Percentiles rank a stretch among this genome's conserved stretches.
These are phyloP conservation scores for Mastomys coucha DNA, from an alignment of 2,113 vertebrate species.

Conservation along the genomic window DNA sequence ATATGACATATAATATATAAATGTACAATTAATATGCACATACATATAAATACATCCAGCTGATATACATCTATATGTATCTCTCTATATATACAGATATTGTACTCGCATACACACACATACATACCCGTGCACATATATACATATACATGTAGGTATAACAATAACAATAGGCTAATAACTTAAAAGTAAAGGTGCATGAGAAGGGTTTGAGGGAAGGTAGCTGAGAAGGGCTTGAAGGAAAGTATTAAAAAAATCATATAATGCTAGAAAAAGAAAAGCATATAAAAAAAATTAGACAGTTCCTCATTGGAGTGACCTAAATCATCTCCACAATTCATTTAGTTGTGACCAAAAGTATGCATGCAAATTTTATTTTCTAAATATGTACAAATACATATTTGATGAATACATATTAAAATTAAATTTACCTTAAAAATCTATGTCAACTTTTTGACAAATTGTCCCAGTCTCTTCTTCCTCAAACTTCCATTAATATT, in stretches of 20 bases:
- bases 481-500: constrained; percentile 19
- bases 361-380: constrained; percentile 20
- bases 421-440: constrained; percentile 54
- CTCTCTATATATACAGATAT: background rate
- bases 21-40: background rate
- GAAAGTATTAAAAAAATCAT: background rate
- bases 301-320: background rate
- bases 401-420: background rate
- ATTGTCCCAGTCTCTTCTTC: background rate
- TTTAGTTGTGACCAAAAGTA: background rate
- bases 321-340: constrained; percentile 3
- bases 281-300: background rate
- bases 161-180: background rate
- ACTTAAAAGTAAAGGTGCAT: background rate
- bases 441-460: constrained; percentile 16
- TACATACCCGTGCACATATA: background rate
- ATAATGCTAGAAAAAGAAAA: no score
- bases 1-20: no score
- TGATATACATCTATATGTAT: background rate
- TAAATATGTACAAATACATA: background rate
- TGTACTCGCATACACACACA: background rate
- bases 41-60: background rate
- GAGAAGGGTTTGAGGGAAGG: background rate
- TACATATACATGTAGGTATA: background rate
- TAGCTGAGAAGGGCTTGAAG: background rate